These are phyloP conservation scores for Ornithorhynchus anatinus DNA, from an alignment of 2,113 vertebrate genomes.

Conservation along the genomic window DNA sequence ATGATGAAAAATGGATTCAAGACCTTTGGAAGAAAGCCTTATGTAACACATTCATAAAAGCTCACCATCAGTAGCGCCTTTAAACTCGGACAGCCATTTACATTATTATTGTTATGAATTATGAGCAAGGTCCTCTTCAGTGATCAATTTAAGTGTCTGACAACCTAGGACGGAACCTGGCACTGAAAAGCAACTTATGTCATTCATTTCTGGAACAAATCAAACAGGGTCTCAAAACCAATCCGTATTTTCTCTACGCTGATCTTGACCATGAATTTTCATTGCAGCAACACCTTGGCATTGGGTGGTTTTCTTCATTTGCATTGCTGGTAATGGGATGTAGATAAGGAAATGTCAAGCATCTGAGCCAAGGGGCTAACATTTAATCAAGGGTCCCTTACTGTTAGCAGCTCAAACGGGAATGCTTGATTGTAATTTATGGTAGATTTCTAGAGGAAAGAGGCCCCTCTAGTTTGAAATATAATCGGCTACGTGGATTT, in stretches of 20 bases:
- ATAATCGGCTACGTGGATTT: constrained; percentile 38
- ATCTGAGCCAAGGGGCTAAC: constrained; percentile 41
- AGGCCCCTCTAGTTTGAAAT: constrained; percentile 36
- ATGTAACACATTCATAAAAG: too few species aligned
- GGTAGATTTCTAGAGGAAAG: constrained; percentile 47
- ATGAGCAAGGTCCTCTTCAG: too few species aligned
- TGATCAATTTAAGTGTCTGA: too few species aligned
- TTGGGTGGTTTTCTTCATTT: constrained; percentile 26
- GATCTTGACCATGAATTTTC: not conserved
- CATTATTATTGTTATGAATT: too few species aligned
- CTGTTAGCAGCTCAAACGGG: constrained; percentile 33
- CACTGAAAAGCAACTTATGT: too few species aligned
- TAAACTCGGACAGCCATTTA: too few species aligned
- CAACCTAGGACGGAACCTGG: too few species aligned
- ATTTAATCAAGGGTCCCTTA: constrained; percentile 53
- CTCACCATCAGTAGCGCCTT: too few species aligned
- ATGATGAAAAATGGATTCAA: too few species aligned
- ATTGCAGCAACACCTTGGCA: not conserved
- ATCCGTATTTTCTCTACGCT: not conserved
- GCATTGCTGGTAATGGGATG: constrained; percentile 10
- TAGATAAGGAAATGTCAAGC: constrained; percentile 36
- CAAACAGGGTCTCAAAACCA: not conserved
- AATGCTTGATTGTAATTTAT: constrained; percentile 34
- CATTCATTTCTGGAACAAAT: too few species aligned
- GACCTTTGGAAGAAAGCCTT: too few species aligned